Evolutionary conservation across 2,888 invertebrate genomes (phyloP).

Genomic region (Criorhina ranunculi): DNA sequence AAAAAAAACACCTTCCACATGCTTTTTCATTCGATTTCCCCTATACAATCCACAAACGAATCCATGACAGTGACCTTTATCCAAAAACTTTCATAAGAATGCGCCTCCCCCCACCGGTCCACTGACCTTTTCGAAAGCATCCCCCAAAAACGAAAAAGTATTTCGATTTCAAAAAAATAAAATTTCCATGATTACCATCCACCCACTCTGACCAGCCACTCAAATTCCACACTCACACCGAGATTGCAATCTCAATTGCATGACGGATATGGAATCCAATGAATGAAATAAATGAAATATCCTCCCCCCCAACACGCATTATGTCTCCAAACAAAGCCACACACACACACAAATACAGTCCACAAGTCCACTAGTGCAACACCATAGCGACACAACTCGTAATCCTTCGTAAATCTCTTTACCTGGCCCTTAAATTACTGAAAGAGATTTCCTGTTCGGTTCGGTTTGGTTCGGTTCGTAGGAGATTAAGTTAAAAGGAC

Average conservation of each 20-base stretch:
- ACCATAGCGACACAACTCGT: constrained; percentile 56
- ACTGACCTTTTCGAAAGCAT: not conserved
- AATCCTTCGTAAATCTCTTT: constrained; percentile 75
- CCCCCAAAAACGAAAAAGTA: not conserved
- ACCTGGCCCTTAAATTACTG: constrained; percentile 75
- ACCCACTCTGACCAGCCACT: not conserved
- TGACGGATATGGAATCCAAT: constrained; percentile 60
- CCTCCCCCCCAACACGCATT: constrained; percentile 58
- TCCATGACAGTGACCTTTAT: too few relatives aligned
- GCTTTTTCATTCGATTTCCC: too few relatives aligned
- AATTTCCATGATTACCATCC: not conserved
- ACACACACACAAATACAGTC: not conserved
- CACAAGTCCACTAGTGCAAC: not conserved
- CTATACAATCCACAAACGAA: too few relatives aligned
- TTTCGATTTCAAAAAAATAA: not conserved
- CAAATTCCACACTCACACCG: constrained; percentile 5
- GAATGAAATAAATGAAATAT: constrained; percentile 61
- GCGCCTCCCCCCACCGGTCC: not conserved
- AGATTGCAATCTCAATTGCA: constrained; percentile 46
- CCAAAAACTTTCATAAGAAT: too few relatives aligned
- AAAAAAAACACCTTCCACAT: too few relatives aligned
- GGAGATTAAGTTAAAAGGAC: constrained; percentile 76
- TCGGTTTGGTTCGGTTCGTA: constrained; percentile 51
- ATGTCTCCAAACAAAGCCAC: constrained; percentile 17
- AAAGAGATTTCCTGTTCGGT: constrained; percentile 65